These are phyloP conservation scores for Paratrypauchen microcephalus DNA, from an alignment of 2,797 vertebrate genomes.

Conservation along the genomic window DNA sequence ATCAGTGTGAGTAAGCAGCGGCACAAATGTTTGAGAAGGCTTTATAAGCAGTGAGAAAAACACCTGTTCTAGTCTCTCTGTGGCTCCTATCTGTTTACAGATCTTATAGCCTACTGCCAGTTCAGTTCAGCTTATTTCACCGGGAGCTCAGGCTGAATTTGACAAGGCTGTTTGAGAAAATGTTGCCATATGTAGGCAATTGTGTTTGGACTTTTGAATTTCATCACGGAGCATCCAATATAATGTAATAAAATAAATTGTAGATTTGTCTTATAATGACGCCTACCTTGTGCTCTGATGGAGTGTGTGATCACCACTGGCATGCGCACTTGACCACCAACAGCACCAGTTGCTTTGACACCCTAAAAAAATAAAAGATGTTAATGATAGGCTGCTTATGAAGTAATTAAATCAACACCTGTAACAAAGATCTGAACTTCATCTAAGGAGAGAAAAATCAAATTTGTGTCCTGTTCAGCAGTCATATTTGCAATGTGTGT, in stretches of 20 bases:
- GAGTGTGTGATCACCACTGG: constrained; percentile 86
- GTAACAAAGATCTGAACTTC: neutral
- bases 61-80: constrained; percentile 70
- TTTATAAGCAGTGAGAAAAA: constrained; percentile 60
- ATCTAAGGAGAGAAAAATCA: neutral
- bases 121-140: constrained; percentile 41
- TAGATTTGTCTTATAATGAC: constrained; percentile 14
- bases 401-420: neutral
- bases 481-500: neutral
- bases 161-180: constrained; percentile 6
- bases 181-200: no score
- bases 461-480: constrained; percentile 15
- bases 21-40: constrained; percentile 73
- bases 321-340: constrained; percentile 82
- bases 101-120: constrained; percentile 45
- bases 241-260: constrained; percentile 4
- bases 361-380: constrained; percentile 62
- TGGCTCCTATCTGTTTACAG: constrained; percentile 62
- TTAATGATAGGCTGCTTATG: constrained; percentile 15
- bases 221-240: neutral
- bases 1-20: constrained; percentile 75
- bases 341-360: constrained; percentile 76
- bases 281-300: constrained; percentile 80
- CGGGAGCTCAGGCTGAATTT: constrained; percentile 26
- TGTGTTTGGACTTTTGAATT: neutral